These are phyloP conservation scores for Zaprionus taronus DNA, from an alignment of 1,140 invertebrate species.

Conservation along the genomic window DNA sequence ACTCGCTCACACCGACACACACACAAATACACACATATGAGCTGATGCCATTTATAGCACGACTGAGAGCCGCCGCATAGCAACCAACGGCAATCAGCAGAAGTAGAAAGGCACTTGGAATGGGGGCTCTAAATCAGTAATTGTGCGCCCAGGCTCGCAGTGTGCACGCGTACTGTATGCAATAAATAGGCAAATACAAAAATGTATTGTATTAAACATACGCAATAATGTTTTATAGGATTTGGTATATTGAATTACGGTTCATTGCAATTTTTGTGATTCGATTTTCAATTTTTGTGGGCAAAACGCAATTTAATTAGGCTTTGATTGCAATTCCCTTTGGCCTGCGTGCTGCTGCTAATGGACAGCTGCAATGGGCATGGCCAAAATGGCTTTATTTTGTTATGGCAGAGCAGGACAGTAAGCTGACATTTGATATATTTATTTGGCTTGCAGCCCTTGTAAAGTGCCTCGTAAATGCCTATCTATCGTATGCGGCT, in stretches of 20 bases:
- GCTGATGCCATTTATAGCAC: constrained; percentile 59
- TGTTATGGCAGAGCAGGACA: constrained; percentile 17
- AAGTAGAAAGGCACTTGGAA: constrained; percentile 2
- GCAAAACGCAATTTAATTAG: constrained; percentile 70
- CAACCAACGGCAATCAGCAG: constrained; percentile 9
- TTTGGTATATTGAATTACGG: constrained; percentile 37
- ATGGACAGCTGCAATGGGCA: constrained; percentile 18
- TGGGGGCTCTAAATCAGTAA: constrained; percentile 54
- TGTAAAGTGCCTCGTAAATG: constrained; percentile 68
- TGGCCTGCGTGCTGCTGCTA: constrained; percentile 33
- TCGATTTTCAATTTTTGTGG: constrained; percentile 53
- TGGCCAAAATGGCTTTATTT: constrained; percentile 31
- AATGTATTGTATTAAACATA: constrained; percentile 7
- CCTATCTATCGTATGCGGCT: constrained; percentile 49
- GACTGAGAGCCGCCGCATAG: constrained; percentile 13
- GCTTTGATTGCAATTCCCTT: constrained; percentile 46
- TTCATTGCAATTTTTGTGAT: constrained; percentile 34
- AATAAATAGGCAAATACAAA: constrained; percentile 53
- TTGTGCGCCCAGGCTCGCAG: constrained; percentile 24
- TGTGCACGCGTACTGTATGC: background rate
- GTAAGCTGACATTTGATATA: constrained; percentile 60
- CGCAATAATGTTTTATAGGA: constrained; percentile 27
- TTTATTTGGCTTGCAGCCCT: constrained; percentile 43
- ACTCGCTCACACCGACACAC: constrained; percentile 1
- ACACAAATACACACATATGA: constrained; percentile 7